Conservation (phyloP, 2,113 vertebrate species). For the Glaucomys volans region DNA sequence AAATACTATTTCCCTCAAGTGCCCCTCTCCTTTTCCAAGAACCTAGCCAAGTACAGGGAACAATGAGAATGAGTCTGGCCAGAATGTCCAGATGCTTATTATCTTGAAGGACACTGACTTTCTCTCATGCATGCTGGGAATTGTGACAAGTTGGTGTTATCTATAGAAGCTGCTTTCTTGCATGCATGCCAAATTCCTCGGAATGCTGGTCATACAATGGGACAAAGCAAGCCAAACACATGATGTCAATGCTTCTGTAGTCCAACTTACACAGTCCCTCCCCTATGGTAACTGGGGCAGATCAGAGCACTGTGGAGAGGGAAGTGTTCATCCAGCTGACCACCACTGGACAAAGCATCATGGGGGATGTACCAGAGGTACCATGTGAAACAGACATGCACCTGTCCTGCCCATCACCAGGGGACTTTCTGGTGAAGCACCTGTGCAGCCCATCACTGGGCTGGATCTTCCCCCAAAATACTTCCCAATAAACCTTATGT, state of each 20-base stretch:
- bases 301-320: background rate
- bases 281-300: background rate
- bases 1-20: background rate
- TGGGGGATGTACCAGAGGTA: background rate
- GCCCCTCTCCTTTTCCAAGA: background rate
- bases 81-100: background rate
- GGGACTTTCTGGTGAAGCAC: background rate
- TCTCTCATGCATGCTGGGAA: background rate
- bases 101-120: background rate
- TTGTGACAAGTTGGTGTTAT: background rate
- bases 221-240: background rate
- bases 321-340: background rate
- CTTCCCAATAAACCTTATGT: background rate
- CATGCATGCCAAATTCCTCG: background rate
- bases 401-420: too few species aligned
- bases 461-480: background rate
- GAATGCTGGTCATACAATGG: background rate
- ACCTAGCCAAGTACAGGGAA: background rate
- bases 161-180: background rate
- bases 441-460: background rate
- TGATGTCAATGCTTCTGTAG: background rate
- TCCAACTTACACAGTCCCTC: background rate
- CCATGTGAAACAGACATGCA: too few species aligned
- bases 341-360: background rate
- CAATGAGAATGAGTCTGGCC: background rate